Evolutionary conservation across 2,797 vertebrate genomes (phyloP).

Genomic region (Malurus leucopterus): DNA sequence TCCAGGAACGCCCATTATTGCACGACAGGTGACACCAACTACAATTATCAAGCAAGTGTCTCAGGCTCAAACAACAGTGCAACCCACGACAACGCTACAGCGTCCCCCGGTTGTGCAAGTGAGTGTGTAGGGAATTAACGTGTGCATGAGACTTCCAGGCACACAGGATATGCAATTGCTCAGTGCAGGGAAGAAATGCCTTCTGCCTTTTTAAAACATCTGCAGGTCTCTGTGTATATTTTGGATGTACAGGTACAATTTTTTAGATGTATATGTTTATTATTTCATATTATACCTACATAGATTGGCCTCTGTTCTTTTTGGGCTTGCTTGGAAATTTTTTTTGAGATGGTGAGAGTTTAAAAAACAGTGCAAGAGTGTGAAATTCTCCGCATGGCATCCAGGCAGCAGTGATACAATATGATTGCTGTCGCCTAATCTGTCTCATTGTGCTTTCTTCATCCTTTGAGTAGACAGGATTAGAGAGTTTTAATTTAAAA

Average conservation of each 20-base stretch:
- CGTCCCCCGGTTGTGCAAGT: slow-evolving; percentile 90
- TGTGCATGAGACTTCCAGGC: background rate
- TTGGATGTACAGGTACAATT: background rate
- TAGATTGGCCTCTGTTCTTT: background rate
- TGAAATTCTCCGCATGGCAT: slow-evolving; percentile 12
- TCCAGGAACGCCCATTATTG: slow-evolving; percentile 85
- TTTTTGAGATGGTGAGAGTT: background rate
- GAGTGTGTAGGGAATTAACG: background rate
- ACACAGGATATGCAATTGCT: background rate
- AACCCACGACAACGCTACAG: slow-evolving; percentile 86
- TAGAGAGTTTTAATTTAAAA: slow-evolving; percentile 48
- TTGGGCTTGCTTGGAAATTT: background rate
- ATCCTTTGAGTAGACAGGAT: slow-evolving; percentile 42
- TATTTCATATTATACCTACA: background rate
- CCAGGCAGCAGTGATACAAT: background rate
- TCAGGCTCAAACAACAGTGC: slow-evolving; percentile 82
- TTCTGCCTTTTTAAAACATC: background rate
- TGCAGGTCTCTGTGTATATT: background rate
- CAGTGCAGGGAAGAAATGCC: background rate
- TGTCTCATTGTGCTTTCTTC: slow-evolving; percentile 35
- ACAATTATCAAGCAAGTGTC: slow-evolving; percentile 89
- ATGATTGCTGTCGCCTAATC: slow-evolving; percentile 16
- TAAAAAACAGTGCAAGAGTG: background rate
- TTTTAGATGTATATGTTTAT: background rate
- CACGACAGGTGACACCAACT: slow-evolving; percentile 86